Evolutionary conservation across 2,888 invertebrate species (phyloP).

Genomic region (Diogma glabrata): DNA sequence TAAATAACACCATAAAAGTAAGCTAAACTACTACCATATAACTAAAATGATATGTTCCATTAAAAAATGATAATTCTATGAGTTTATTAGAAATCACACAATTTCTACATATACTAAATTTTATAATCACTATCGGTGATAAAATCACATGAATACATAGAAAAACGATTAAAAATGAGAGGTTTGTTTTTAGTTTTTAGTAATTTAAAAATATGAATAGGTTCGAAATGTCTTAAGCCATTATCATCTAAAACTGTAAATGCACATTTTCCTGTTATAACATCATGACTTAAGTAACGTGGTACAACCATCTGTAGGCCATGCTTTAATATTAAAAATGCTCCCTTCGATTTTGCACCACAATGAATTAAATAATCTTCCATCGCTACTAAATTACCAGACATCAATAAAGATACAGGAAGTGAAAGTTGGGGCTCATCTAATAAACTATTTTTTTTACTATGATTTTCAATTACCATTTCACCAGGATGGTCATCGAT

Average conservation of each 20-base stretch:
- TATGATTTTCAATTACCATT: conserved; percentile 7
- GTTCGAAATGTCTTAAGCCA: conserved; percentile 64
- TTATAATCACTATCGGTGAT: too few relatives aligned
- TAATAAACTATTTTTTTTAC: not conserved
- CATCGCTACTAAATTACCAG: conserved; percentile 62
- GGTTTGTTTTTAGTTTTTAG: conserved; percentile 50
- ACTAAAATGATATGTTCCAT: too few relatives aligned
- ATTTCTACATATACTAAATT: too few relatives aligned
- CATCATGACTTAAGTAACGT: conserved; percentile 59
- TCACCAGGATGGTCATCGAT: too few relatives aligned
- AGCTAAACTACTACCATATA: too few relatives aligned
- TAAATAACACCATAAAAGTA: too few relatives aligned
- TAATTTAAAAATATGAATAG: conserved; percentile 60
- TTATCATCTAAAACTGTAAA: conserved; percentile 67
- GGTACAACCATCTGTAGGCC: conserved; percentile 66
- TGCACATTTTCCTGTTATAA: conserved; percentile 60
- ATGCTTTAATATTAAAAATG: conserved; percentile 57
- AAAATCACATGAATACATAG: conserved; percentile 52
- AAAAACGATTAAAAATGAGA: conserved; percentile 44
- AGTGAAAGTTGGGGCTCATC: conserved; percentile 37
- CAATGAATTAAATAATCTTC: conserved; percentile 58
- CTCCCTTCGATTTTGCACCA: conserved; percentile 37
- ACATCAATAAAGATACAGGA: conserved; percentile 53
- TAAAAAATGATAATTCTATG: too few relatives aligned
- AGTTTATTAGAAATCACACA: too few relatives aligned